phyloP scores from a whole-genome alignment of 2,113 vertebrate genomes.

The Brachypteracias leptosomus region DNA sequence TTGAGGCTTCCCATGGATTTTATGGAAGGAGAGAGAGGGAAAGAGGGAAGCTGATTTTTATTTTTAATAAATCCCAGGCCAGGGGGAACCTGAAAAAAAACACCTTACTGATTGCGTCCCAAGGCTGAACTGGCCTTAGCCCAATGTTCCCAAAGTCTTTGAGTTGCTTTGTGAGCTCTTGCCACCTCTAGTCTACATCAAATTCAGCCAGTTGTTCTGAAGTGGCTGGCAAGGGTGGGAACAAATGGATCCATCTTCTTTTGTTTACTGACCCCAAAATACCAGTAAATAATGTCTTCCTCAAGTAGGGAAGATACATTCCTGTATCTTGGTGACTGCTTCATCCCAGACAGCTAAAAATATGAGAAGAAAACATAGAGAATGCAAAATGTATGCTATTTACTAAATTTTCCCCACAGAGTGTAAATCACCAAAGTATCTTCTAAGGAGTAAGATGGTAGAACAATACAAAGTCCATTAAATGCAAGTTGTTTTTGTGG shows the following conservation, averaged over 20 bases:
- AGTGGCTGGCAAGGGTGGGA: not conserved
- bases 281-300: not conserved
- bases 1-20: not conserved
- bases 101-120: not conserved
- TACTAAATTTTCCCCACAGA: not conserved
- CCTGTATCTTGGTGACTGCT: not conserved
- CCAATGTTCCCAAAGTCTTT: not conserved
- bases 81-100: not conserved
- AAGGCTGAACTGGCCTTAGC: not conserved
- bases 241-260: not conserved
- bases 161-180: not conserved
- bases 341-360: not conserved
- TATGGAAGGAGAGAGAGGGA: not conserved
- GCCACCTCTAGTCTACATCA: not conserved
- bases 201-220: not conserved
- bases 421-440: not conserved
- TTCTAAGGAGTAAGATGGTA: not conserved
- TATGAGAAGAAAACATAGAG: not conserved
- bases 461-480: not conserved
- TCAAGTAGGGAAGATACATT: not conserved
- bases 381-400: not conserved
- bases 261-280: not conserved
- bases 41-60: not conserved
- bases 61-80: slow-evolving; percentile 1
- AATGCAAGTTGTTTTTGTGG: not conserved